Percentiles rank a stretch among this genome's conserved stretches.
Evolutionary conservation across 2,797 vertebrate species (phyloP).

Genomic region (Phalanger gymnotis): DNA sequence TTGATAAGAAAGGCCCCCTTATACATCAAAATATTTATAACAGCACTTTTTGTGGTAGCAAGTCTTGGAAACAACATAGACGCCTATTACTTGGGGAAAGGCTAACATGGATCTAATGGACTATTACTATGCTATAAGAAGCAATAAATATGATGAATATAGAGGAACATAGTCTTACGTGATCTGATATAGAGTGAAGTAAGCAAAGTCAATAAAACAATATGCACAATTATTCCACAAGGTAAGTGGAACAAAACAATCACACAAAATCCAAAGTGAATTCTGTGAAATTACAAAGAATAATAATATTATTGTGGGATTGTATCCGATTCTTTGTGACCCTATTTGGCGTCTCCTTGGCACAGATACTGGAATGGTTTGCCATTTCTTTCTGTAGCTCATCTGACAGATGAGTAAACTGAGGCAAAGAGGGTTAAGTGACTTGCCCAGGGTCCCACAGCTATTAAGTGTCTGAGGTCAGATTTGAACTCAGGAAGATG

Average conservation of each 20-base stretch:
- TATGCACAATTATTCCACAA: not conserved
- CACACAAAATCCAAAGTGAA: not conserved
- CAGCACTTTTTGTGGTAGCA: not conserved
- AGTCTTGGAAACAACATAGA: not conserved
- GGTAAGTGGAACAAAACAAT: not conserved
- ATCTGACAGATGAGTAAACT: too few species aligned
- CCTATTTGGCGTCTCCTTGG: not conserved
- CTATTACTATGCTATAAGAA: not conserved
- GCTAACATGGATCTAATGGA: not conserved
- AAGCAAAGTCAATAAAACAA: not conserved
- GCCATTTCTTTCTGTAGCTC: too few species aligned
- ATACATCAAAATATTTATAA: not conserved
- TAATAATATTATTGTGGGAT: not conserved
- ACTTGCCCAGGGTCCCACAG: not conserved
- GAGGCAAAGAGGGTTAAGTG: too few species aligned
- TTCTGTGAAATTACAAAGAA: not conserved
- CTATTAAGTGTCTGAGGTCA: not conserved
- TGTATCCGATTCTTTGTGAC: not conserved
- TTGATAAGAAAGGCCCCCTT: not conserved
- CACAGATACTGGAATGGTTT: not conserved
- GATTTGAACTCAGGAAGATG: not conserved
- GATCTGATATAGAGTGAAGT: not conserved
- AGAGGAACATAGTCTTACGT: not conserved
- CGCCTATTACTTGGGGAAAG: not conserved
- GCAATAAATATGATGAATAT: not conserved